Percentiles rank a stretch among this genome's conserved stretches.
These are phyloP conservation scores for Capreolus pygargus DNA, from an alignment of 2,113 vertebrate species.

Conservation along the genomic window DNA sequence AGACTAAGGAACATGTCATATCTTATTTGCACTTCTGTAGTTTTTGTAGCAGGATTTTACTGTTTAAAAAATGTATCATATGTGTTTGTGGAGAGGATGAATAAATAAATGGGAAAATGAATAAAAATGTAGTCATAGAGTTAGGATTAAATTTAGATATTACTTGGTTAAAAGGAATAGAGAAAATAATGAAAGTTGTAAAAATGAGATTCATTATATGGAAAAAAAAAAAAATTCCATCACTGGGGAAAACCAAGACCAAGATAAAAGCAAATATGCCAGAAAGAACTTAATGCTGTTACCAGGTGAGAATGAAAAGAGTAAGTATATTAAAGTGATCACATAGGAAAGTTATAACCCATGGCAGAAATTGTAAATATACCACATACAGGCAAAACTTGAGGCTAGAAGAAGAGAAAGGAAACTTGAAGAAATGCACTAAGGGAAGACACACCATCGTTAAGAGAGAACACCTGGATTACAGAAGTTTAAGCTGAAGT, in stretches of 20 bases:
- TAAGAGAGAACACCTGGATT: not conserved
- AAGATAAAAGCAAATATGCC: not conserved
- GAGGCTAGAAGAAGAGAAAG: not conserved
- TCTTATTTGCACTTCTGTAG: not conserved
- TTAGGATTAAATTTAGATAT: constrained; percentile 75
- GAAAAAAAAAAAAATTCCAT: not conserved
- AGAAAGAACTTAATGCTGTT: not conserved
- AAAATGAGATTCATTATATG: constrained; percentile 22
- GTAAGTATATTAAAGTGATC: not conserved
- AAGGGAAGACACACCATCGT: not conserved
- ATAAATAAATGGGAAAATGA: not conserved
- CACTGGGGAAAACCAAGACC: not conserved
- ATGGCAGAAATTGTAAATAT: not conserved
- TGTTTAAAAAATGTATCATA: not conserved
- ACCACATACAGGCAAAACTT: not conserved
- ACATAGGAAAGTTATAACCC: not conserved
- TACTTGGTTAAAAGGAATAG: not conserved
- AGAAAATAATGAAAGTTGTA: not conserved
- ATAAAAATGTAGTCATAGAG: constrained; percentile 42
- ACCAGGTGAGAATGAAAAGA: not conserved
- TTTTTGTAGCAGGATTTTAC: not conserved
- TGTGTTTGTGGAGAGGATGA: not conserved
- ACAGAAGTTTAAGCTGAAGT: not conserved
- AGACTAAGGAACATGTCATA: not conserved
- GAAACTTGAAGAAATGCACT: not conserved